Conservation (phyloP, 2,888 invertebrate species). For the Cheilosia variabilis region DNA sequence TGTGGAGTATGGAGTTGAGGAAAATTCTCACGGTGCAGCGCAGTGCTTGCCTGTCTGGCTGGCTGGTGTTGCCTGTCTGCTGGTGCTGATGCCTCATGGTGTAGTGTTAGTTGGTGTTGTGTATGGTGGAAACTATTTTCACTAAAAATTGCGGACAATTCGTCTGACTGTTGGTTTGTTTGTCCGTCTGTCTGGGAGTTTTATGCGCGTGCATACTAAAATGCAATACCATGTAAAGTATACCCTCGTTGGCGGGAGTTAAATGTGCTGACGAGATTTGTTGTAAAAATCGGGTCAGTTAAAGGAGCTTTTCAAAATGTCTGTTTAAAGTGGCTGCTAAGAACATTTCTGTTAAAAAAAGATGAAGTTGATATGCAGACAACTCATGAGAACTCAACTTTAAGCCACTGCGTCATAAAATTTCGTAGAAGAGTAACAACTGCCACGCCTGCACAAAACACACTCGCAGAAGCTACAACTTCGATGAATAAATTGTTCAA, state of each 20-base stretch:
- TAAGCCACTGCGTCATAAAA: too few species aligned
- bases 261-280: constrained; percentile 44
- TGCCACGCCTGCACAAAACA: too few species aligned
- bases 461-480: too few species aligned
- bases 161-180: constrained; percentile 61
- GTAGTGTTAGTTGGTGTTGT: constrained; percentile 28
- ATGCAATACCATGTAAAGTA: constrained; percentile 58
- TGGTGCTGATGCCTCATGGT: background rate
- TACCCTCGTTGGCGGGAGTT: constrained; percentile 26
- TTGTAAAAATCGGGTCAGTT: background rate
- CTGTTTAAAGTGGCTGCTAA: too few species aligned
- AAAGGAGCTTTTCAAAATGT: background rate
- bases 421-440: too few species aligned
- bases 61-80: constrained; percentile 3
- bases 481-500: too few species aligned
- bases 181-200: constrained; percentile 61
- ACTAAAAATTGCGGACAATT: constrained; percentile 69
- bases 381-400: too few species aligned
- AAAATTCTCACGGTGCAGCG: constrained; percentile 73
- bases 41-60: constrained; percentile 40
- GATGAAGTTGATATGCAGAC: too few species aligned
- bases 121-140: constrained; percentile 69
- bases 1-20: constrained; percentile 65
- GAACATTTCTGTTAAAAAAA: too few species aligned
- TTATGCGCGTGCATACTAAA: constrained; percentile 61